phyloP scores from a whole-genome alignment of 1,140 invertebrate genomes.

The Lethocerus indicus region DNA sequence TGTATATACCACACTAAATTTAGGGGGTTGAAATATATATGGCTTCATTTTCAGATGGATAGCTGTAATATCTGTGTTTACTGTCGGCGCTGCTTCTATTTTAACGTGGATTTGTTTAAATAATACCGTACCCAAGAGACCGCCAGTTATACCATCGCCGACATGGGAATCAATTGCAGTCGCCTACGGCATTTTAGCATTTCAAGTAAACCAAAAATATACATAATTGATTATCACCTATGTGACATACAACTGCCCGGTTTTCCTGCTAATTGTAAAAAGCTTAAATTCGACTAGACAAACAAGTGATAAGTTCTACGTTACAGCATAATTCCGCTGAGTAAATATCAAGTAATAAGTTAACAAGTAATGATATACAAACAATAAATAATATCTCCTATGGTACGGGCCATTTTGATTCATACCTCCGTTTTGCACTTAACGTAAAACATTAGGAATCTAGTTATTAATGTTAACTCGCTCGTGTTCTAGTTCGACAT shows the following conservation, averaged over 20 bases:
- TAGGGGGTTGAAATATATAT: neutral
- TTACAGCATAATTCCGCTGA: too few species aligned
- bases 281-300: too few species aligned
- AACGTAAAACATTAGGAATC: too few species aligned
- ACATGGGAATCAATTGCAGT: slow-evolving; percentile 31
- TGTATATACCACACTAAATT: too few species aligned
- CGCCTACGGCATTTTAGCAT: slow-evolving; percentile 44
- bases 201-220: slow-evolving; percentile 26
- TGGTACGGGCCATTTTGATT: too few species aligned
- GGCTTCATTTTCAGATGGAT: slow-evolving; percentile 29
- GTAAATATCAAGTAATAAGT: too few species aligned
- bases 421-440: too few species aligned
- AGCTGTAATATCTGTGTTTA: slow-evolving; percentile 35
- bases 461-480: neutral
- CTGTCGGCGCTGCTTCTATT: slow-evolving; percentile 35
- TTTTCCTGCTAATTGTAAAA: too few species aligned
- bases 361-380: too few species aligned
- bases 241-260: neutral
- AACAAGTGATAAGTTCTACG: too few species aligned
- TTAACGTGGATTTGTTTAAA: slow-evolving; percentile 34
- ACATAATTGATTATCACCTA: neutral
- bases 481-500: slow-evolving; percentile 46
- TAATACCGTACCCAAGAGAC: slow-evolving; percentile 1
- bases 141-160: slow-evolving; percentile 18
- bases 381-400: too few species aligned